Percentiles rank a stretch among this genome's conserved stretches.
Conservation (phyloP, 2,888 invertebrate species). For the Synergus japonicus region DNA sequence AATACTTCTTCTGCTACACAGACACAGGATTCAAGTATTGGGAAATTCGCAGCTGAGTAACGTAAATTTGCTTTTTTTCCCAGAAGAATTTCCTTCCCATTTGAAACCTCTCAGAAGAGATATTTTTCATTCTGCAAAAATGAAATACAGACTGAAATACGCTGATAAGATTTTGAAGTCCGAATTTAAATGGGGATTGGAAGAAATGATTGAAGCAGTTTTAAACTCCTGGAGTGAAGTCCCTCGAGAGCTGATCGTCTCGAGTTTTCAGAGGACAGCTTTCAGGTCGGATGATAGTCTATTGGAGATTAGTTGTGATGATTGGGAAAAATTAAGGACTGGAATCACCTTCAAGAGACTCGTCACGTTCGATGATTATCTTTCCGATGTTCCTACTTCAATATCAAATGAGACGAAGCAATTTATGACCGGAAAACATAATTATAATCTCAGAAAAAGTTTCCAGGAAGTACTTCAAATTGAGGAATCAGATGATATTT, state of each 20-base stretch:
- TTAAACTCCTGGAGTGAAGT: conserved; percentile 63
- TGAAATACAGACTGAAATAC: conserved; percentile 62
- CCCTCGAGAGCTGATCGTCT: conserved; percentile 63
- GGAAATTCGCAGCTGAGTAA: conserved; percentile 58
- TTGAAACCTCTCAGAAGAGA: conserved; percentile 64
- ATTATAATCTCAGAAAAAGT: conserved; percentile 6
- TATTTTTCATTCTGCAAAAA: conserved; percentile 66
- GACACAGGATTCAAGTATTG: conserved; percentile 57
- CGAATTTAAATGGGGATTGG: conserved; percentile 56
- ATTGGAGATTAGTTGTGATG: conserved; percentile 59
- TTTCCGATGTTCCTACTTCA: conserved; percentile 49
- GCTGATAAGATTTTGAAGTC: conserved; percentile 54
- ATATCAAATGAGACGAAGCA: background rate
- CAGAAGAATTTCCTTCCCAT: conserved; percentile 62
- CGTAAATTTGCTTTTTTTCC: conserved; percentile 64
- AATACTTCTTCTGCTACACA: conserved; percentile 62
- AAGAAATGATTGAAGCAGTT: conserved; percentile 59
- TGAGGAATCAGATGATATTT: background rate
- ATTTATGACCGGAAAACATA: background rate
- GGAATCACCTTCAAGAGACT: conserved; percentile 64
- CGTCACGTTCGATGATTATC: conserved; percentile 69
- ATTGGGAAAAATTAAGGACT: conserved; percentile 58
- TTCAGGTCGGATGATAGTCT: conserved; percentile 65
- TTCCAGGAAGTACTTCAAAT: background rate
- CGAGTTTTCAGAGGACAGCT: conserved; percentile 66